Evolutionary conservation across 2,888 invertebrate genomes (phyloP).

Genomic region (Neoaliturus tenellus): DNA sequence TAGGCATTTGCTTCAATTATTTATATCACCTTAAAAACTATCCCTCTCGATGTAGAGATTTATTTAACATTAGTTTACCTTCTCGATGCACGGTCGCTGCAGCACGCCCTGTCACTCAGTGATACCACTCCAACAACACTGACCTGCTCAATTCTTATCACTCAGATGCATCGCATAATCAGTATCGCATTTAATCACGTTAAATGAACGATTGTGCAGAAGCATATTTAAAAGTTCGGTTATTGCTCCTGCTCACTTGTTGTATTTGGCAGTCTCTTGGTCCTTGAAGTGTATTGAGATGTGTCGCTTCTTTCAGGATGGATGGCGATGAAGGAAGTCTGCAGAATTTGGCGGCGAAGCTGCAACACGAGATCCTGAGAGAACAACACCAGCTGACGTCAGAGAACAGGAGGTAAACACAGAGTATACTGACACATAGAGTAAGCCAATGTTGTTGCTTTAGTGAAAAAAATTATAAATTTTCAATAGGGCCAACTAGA

Average conservation of each 20-base stretch:
- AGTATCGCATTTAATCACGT: background rate
- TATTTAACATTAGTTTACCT: no score
- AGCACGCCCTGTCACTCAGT: no score
- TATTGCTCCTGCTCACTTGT: no score
- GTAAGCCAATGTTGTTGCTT: no score
- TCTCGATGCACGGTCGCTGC: no score
- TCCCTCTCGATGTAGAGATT: no score
- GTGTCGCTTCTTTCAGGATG: background rate
- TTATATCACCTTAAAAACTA: no score
- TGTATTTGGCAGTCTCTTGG: no score
- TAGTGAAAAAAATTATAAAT: no score
- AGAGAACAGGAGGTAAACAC: conserved; percentile 38
- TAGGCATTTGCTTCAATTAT: no score
- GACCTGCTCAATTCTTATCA: background rate
- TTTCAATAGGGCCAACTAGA: no score
- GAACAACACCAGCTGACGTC: conserved; percentile 28
- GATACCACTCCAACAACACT: background rate
- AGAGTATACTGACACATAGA: no score
- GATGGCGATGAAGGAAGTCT: conserved; percentile 30
- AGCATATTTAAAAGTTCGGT: background rate
- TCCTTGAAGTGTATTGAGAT: background rate
- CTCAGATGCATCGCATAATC: background rate
- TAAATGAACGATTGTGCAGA: background rate
- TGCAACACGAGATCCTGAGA: conserved; percentile 38
- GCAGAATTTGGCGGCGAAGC: conserved; percentile 37